phyloP scores from a whole-genome alignment of 2,797 vertebrate species.

The Pangasius krempfi region DNA sequence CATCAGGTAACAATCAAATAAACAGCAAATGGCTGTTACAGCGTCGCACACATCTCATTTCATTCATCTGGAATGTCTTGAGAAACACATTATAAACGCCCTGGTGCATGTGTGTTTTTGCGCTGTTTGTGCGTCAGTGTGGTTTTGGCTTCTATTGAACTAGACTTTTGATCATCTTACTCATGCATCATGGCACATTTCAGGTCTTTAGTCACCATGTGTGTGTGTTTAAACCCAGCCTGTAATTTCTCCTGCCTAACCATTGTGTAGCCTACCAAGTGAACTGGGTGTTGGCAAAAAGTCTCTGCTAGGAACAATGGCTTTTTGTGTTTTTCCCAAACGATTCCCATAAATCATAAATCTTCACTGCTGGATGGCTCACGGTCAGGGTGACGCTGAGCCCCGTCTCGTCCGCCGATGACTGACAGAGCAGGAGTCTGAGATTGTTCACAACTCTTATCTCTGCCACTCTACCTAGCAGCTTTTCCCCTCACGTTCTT shows the following conservation, averaged over 20 bases:
- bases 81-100: neutral
- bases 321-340: slow-evolving; percentile 5
- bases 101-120: neutral
- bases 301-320: slow-evolving; percentile 6
- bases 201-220: neutral
- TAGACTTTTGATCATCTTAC: neutral
- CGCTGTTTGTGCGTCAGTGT: neutral
- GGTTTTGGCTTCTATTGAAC: neutral
- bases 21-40: neutral
- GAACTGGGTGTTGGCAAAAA: slow-evolving; percentile 25
- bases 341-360: neutral
- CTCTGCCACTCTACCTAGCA: neutral
- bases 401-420: neutral
- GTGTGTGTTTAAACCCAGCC: slow-evolving; percentile 14
- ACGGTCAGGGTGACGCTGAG: neutral
- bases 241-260: neutral
- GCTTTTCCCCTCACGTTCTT: slow-evolving; percentile 20
- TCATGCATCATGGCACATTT: neutral
- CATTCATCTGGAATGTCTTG: neutral
- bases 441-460: neutral
- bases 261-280: slow-evolving; percentile 15
- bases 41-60: neutral
- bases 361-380: neutral
- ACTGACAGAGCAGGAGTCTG: neutral
- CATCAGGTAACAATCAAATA: neutral